These are phyloP conservation scores for Troides helena DNA, from an alignment of 2,888 invertebrate genomes.

Conservation along the genomic window DNA sequence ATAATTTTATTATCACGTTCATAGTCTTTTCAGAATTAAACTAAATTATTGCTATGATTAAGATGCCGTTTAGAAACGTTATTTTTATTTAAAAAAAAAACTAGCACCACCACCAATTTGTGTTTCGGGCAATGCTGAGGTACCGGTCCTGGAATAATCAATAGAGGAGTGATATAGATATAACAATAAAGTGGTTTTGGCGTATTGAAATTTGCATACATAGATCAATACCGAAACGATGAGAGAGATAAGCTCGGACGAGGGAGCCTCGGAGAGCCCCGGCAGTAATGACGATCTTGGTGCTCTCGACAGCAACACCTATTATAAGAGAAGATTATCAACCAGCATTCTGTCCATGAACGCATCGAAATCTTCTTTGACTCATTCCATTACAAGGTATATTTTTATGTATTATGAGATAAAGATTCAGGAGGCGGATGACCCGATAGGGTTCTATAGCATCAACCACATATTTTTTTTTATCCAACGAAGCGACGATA, in stretches of 20 bases:
- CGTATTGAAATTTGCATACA: background rate
- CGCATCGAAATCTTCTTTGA: background rate
- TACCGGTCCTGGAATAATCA: background rate
- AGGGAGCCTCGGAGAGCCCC: background rate
- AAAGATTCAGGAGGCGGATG: too few relatives aligned
- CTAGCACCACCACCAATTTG: too few relatives aligned
- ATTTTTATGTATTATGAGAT: background rate
- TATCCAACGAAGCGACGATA: too few relatives aligned
- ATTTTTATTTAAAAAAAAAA: too few relatives aligned
- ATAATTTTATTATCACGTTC: too few relatives aligned
- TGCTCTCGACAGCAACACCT: background rate
- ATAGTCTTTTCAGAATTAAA: too few relatives aligned
- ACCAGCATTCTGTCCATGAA: background rate
- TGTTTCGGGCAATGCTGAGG: too few relatives aligned
- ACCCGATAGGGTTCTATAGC: too few relatives aligned
- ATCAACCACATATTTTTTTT: too few relatives aligned
- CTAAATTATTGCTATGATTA: too few relatives aligned
- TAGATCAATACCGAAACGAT: background rate
- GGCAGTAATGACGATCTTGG: background rate
- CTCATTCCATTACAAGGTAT: constrained; percentile 1
- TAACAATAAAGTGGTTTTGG: background rate
- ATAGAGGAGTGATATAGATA: background rate
- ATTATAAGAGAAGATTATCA: background rate
- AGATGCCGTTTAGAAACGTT: too few relatives aligned
- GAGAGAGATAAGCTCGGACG: background rate